Evolutionary conservation across 2,113 vertebrate genomes (phyloP), one percentile per base, ranked within the genome.

Genomic region (Channa maculata): DNA sequence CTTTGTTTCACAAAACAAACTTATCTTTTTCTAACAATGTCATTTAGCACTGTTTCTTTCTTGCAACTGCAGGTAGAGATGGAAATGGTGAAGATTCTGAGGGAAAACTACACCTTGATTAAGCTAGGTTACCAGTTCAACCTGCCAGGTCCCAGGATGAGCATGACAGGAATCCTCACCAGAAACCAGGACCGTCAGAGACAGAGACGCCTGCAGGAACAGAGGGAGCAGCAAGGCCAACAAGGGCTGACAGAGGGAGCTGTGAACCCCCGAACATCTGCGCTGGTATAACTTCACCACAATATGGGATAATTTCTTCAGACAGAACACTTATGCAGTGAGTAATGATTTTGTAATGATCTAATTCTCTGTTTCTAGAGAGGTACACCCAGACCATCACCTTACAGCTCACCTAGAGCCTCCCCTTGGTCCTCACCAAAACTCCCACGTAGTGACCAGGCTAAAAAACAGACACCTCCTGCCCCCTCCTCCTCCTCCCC

Each of bases 81-180:
- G 98, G 97, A 99, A 91, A 97, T 99, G 80, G 98, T 95, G 70
- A 97, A 96, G 91, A 87, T 98, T 39, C 85, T 99, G 74, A 95
- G 93, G 84, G 97, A 98, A 52, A 99, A 99, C 87, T 90, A 91
- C 51, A 97, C 96, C 5, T 79, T 99, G 87, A 94, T 99, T 75
- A 96, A 97, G 74, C 89, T 99, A 74, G 98, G 98, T 0, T 99
- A 99, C 90, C 98, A 99, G 75, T 99, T 99, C 73, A 96, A 98
- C 85, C 96, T 99, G 6, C 94, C 97, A 11, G 97, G 97, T 37
- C 97, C 98, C 79, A 94, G 97, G 57, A 98, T 99, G 96, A 98
- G 96, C 89, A 98, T 99, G 97, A 99, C 97, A 0, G 95, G 96
- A 77, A 96, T 99, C 61, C 85, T 99, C 51, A 99, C 97, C 55